A percentile compares a stretch with the other conserved stretches of the same genome.
Evolutionary conservation across 2,797 vertebrate genomes (phyloP).

Genomic region (Clarias platycephalus): DNA sequence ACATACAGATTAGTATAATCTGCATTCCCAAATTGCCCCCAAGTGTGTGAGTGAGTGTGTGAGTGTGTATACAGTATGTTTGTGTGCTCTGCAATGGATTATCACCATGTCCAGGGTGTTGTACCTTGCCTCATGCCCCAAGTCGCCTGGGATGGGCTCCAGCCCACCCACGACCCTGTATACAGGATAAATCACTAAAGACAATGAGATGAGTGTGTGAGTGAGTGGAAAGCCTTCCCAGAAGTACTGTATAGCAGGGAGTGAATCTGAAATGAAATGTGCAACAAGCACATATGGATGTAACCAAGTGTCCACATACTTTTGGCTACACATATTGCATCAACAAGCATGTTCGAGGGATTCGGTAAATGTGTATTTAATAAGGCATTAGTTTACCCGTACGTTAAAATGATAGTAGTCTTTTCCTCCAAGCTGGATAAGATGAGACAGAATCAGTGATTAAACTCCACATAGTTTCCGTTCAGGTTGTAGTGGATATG

Average conservation of each 20-base stretch:
- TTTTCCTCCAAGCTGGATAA: neutral
- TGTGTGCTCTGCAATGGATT: no score
- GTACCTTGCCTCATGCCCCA: no score
- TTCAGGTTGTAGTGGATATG: slow-evolving; percentile 21
- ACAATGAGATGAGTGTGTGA: no score
- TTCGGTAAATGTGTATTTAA: neutral
- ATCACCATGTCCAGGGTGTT: no score
- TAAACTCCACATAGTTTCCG: slow-evolving; percentile 18
- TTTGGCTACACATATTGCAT: neutral
- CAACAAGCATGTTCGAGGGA: neutral
- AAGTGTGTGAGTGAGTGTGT: no score
- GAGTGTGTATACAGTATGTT: no score
- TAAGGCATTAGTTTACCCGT: neutral
- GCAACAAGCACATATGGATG: neutral
- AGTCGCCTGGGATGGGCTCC: no score
- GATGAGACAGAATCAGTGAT: neutral
- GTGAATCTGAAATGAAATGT: neutral
- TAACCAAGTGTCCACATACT: neutral
- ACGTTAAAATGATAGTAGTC: neutral
- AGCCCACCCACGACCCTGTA: no score
- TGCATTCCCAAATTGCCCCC: no score
- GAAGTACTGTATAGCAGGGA: neutral
- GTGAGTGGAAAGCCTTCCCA: neutral
- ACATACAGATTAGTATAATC: no score
- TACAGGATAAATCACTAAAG: no score